A percentile compares a stretch with the other conserved stretches of the same genome.
Conservation (phyloP, 2,113 vertebrate genomes). For the Sturnira hondurensis region DNA sequence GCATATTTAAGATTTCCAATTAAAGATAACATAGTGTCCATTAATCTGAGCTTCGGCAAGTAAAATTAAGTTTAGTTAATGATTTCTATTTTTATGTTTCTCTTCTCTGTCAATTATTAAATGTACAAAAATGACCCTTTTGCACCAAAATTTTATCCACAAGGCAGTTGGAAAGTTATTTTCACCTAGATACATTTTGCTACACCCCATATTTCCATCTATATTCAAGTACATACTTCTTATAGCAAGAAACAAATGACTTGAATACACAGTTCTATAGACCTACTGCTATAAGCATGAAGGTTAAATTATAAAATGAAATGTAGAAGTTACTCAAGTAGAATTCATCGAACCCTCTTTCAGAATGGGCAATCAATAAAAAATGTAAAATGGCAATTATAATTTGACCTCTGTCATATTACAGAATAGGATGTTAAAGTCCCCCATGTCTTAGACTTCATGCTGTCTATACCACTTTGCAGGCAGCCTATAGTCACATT, state of each 20-base stretch:
- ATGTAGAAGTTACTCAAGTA: background rate
- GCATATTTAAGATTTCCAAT: background rate
- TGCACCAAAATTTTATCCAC: background rate
- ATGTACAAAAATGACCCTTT: background rate
- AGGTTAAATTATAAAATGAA: background rate
- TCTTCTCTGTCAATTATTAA: background rate
- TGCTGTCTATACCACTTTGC: background rate
- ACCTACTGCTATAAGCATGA: background rate
- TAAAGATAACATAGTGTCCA: background rate
- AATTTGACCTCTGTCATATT: background rate
- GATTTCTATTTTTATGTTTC: conserved; percentile 26
- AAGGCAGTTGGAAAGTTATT: background rate
- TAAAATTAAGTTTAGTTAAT: background rate
- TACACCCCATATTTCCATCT: background rate
- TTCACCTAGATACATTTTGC: background rate
- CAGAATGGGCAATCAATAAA: background rate
- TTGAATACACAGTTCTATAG: background rate
- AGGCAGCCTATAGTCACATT: background rate
- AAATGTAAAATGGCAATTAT: background rate
- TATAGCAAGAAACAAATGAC: background rate
- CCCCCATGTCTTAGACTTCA: background rate
- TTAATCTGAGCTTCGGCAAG: background rate
- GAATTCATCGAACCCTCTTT: background rate
- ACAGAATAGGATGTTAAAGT: background rate
- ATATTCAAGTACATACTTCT: background rate